These are phyloP conservation scores for Scophthalmus maximus DNA, from an alignment of 2,113 vertebrate species.

Conservation along the genomic window DNA sequence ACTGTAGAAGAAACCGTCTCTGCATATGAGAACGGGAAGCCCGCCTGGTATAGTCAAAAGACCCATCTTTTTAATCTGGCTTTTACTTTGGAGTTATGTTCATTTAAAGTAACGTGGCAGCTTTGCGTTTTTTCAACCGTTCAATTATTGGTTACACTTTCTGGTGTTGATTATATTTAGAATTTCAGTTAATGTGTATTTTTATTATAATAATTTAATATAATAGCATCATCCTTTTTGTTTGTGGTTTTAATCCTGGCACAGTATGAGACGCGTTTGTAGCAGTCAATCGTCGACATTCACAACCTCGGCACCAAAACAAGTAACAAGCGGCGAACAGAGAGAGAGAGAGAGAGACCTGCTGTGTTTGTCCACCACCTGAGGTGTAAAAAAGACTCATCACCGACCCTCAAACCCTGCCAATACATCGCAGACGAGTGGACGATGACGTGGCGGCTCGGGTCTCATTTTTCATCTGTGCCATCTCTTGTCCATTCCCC, in stretches of 20 bases:
- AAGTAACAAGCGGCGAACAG: neutral
- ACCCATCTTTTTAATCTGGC: neutral
- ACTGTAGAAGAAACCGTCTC: neutral
- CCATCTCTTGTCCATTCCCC: constrained; percentile 3
- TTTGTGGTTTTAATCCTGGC: too few species aligned
- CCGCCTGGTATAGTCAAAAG: too few species aligned
- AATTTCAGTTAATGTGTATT: too few species aligned
- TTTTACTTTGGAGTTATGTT: neutral
- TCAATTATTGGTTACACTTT: too few species aligned
- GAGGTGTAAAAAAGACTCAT: too few species aligned
- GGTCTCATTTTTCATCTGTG: constrained; percentile 26
- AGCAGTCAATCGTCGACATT: neutral
- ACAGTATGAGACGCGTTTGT: too few species aligned
- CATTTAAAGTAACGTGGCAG: too few species aligned
- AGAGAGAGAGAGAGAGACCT: neutral
- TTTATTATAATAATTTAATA: too few species aligned
- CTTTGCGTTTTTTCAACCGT: too few species aligned
- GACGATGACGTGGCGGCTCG: constrained; percentile 1
- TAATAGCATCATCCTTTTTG: too few species aligned
- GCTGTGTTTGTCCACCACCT: neutral
- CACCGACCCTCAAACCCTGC: constrained; percentile 12
- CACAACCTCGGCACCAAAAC: neutral
- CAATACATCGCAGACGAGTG: constrained; percentile 3
- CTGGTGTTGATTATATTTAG: too few species aligned
- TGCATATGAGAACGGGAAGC: neutral